Base-by-base conservation (phyloP, 2,797 vertebrate genomes). In the Ctenopoma kingsleyae region DNA sequence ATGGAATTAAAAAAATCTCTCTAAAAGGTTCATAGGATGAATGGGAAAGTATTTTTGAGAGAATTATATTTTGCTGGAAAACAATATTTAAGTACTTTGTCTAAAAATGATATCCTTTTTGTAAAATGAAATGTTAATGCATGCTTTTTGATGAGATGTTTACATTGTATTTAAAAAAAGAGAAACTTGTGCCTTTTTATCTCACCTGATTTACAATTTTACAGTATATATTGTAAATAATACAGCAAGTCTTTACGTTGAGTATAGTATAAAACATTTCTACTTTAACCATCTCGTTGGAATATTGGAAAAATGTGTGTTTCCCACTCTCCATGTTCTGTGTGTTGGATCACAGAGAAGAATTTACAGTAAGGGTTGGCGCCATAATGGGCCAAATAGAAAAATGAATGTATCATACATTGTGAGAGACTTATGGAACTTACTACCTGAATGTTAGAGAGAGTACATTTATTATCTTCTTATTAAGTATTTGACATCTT, bases 41-140 rank as follows among this genome's bases (percentile, higher is more conserved):
- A 96, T 92, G 95, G 96, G 96, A 97, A 98, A 98, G 97, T 99
- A 99, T 99, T 99, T 99, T 99, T 99, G 97, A 97, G 96, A 98
- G 96, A 98, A 97, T 96, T 99, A 96, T 99, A 99, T 99, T 99
- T 99, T 99, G 97, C 96, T 97, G 98, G 97, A 97, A 96, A 92
- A 94, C 89, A 96, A 96, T 97, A 99, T 98, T 99, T 98, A 98
- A 98, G 95, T 99, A 98, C 97, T 98, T 99, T 99, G 97, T 98
- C 96, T 98, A 98, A 90, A 92, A 94, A 91, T 66, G 77, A 91
- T 90, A 92, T 94, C 81, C 93, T 96, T 97, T 99, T 99, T 97
- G 97, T 99, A 98, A 97, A 97, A 97, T 97, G 95, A 97, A 96
- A 96, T 94, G 96, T 97, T 96, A 93, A 96, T 98, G 98, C 98